Base-by-base conservation (phyloP, 2,888 invertebrate genomes). In the Chymomyza procnemis region DNA sequence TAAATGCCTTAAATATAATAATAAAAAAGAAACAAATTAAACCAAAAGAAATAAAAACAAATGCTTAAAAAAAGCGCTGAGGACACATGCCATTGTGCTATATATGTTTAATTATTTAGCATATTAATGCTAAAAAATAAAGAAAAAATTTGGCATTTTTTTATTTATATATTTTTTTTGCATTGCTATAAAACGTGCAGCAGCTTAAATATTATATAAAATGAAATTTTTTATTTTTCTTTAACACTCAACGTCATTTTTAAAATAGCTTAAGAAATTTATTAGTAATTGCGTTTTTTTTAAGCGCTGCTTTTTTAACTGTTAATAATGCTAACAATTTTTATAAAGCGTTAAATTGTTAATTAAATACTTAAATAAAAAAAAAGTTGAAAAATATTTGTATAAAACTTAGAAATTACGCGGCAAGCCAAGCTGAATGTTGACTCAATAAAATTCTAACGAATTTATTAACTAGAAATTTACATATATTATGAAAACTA, bases 1-100 rank as follows among this genome's bases (percentile, higher is more conserved):
- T 79, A 63, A 68, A 76, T 64, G 73, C 71, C 75, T 74, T 76
- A 77, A 75, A 75, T 69, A 70, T 73, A 69, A 69, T n/a, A 73
- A 65, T 71, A 69, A 69, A 26, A 73, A 65, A 55, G 61, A 68
- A 69, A 52, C 64, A 46, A 61, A 63, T 64, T 59, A 69, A 4
- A 6, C 6, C 16, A 50, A 50, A 50, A 50, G 4, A 6, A 16
- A 50, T 50, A 50, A 50, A 50, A 50, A 50, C 18, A 48, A 18
- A 48, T 18, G n/a, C 48, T 48, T n/a, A 50, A 50, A 41, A 19
- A 50, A 50, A 41, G 12, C 6, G 34, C 9, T 34, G 34, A 8
- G 9, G 34, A 41, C 34, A 41, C 34, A 41, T 41, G 34, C 34
- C 34, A 41, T 41, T 41, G 34, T 34, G 50, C 16, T 9, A 50